Evolutionary conservation across 2,113 vertebrate species (phyloP).

Genomic region (Bagarius yarrelli): DNA sequence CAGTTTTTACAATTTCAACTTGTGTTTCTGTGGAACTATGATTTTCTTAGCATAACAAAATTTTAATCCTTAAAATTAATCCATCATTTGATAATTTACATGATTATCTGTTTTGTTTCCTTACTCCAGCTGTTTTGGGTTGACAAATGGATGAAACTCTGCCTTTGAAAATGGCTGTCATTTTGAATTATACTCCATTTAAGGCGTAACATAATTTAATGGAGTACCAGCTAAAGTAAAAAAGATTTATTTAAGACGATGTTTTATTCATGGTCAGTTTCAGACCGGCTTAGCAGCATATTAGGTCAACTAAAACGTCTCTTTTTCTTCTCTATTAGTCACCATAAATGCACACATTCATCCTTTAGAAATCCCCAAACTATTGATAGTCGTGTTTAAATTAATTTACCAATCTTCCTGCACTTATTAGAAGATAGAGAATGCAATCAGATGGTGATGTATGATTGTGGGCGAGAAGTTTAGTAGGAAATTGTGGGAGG

Average conservation of each 20-base stretch:
- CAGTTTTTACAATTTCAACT: too few relatives aligned
- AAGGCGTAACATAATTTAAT: conserved; percentile 52
- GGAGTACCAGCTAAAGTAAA: conserved; percentile 50
- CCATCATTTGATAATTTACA: background rate
- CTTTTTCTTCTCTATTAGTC: conserved; percentile 43
- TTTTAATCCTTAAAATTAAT: background rate
- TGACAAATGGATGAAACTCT: conserved; percentile 22
- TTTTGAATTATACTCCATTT: conserved; percentile 49
- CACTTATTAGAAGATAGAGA: conserved; percentile 17
- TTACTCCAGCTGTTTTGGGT: conserved; percentile 15
- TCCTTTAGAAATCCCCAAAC: conserved; percentile 45
- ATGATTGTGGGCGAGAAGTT: conserved; percentile 26
- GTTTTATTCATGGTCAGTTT: conserved; percentile 59
- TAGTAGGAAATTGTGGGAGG: conserved; percentile 13
- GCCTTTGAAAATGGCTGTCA: conserved; percentile 33
- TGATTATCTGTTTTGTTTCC: conserved; percentile 14
- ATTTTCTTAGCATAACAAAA: too few relatives aligned
- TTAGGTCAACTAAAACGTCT: conserved; percentile 47
- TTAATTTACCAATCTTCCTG: conserved; percentile 38
- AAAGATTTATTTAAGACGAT: conserved; percentile 53
- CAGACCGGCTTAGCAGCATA: conserved; percentile 52
- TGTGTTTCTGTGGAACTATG: too few relatives aligned
- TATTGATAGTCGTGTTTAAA: conserved; percentile 35
- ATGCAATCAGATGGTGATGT: conserved; percentile 34
- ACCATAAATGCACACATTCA: conserved; percentile 45